These are phyloP conservation scores for Cepaea nemoralis DNA, from an alignment of 1,140 invertebrate species.

Conservation along the genomic window DNA sequence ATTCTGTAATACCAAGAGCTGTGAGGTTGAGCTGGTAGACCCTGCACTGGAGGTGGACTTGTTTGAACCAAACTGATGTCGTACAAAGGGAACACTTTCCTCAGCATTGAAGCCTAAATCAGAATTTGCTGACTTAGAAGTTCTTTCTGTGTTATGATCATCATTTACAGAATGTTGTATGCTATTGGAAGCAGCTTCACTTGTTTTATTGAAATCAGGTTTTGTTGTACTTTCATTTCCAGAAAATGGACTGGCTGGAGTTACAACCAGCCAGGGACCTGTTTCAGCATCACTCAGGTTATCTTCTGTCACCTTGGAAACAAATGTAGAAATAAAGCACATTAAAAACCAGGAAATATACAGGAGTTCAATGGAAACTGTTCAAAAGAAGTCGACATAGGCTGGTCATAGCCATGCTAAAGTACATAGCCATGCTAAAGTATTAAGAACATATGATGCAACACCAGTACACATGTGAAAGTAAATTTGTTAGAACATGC, in stretches of 20 bases:
- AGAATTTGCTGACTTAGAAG: background rate
- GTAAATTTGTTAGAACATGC: too few relatives aligned
- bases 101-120: background rate
- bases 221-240: background rate
- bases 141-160: background rate
- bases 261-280: background rate
- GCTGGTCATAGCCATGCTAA: too few relatives aligned
- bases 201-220: background rate
- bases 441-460: too few relatives aligned
- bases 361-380: too few relatives aligned
- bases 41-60: background rate
- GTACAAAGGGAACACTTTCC: background rate
- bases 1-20: background rate
- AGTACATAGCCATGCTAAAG: too few relatives aligned
- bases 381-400: too few relatives aligned
- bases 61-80: background rate
- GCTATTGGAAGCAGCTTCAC: background rate
- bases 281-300: background rate
- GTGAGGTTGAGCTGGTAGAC: background rate
- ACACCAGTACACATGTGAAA: too few relatives aligned
- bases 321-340: background rate
- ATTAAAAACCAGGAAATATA: too few relatives aligned
- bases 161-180: background rate
- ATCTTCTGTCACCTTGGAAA: background rate
- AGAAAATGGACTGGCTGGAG: background rate